Evolutionary conservation across 1,140 invertebrate genomes (phyloP).

Genomic region (Pseudomyrmex gracilis): DNA sequence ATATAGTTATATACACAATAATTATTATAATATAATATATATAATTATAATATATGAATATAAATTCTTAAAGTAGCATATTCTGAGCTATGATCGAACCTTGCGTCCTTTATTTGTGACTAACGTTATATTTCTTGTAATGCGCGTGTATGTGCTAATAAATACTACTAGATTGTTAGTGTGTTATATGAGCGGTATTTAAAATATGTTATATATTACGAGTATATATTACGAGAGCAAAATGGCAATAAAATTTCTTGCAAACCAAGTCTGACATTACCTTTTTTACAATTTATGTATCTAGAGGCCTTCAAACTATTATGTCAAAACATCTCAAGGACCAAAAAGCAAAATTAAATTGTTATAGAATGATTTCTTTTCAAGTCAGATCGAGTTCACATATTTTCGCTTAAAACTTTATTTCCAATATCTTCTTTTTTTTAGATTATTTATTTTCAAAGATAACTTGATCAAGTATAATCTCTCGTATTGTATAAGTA

Average conservation of each 20-base stretch:
- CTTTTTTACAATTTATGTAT: conserved; percentile 61
- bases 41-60: too few species aligned
- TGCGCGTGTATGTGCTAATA: conserved; percentile 45
- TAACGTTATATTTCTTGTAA: conserved; percentile 50
- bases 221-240: conserved; percentile 54
- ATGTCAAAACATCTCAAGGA: conserved; percentile 1
- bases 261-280: conserved; percentile 65
- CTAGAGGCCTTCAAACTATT: conserved; percentile 41
- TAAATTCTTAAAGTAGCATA: too few species aligned
- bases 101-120: conserved; percentile 55
- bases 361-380: not conserved
- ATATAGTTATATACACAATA: too few species aligned
- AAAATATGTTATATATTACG: conserved; percentile 54
- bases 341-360: not conserved
- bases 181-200: conserved; percentile 61
- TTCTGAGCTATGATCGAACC: conserved; percentile 47
- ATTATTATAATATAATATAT: too few species aligned
- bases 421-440: not conserved
- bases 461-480: not conserved
- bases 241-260: conserved; percentile 70
- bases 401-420: not conserved
- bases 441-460: not conserved
- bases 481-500: not conserved
- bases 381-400: not conserved
- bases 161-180: conserved; percentile 53